phyloP scores from a whole-genome alignment of 2,797 vertebrate genomes.

The Podargus strigoides region DNA sequence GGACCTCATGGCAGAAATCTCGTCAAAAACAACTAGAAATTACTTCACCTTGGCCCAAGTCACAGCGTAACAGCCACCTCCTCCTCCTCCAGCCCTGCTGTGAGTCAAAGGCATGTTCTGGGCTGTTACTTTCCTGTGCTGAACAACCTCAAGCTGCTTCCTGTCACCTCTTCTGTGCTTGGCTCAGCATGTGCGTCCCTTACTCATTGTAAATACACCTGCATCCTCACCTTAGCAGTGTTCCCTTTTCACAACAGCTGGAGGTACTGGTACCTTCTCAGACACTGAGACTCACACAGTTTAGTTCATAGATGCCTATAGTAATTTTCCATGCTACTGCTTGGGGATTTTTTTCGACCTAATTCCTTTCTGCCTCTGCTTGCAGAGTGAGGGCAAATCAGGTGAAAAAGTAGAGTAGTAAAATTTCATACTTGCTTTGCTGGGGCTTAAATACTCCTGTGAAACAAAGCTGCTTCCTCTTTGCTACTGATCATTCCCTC shows the following conservation, averaged over 20 bases:
- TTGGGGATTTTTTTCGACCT: background rate
- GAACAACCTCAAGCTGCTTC: background rate
- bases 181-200: background rate
- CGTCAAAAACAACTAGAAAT: constrained; percentile 9
- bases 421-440: background rate
- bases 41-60: background rate
- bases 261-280: background rate
- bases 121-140: background rate
- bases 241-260: background rate
- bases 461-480: background rate
- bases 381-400: background rate
- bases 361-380: background rate
- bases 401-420: background rate
- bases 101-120: constrained; percentile 18
- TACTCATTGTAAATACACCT: background rate
- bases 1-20: background rate
- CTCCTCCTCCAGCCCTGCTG: background rate
- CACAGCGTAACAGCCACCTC: background rate
- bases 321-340: background rate
- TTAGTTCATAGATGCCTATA: background rate
- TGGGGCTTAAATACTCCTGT: background rate
- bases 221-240: rapidly evolving
- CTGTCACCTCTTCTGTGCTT: background rate
- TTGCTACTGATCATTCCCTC: background rate
- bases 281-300: background rate